Base-by-base conservation (phyloP, 2,888 invertebrate species). In the Melanophora roralis region DNA sequence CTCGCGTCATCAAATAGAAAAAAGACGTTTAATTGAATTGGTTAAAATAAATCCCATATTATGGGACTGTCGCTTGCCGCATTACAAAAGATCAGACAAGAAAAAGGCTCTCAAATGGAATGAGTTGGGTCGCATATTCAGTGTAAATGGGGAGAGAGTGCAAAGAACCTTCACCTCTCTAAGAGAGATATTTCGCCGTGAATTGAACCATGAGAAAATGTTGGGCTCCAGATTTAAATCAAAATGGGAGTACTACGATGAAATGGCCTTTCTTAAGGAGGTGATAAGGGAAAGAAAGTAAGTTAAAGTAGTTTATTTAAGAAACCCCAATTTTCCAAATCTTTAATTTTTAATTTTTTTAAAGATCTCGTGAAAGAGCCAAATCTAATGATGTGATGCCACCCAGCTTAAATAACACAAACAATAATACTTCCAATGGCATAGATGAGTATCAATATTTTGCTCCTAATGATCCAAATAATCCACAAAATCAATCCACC, bases 21-120 rank as follows among this genome's bases (percentile, higher is more conserved):
- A 89, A 82, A 86, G 88, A 83, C 88, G 88, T 82, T 86, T 89
- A 83, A 89, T 89, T 83, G 89, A 89, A 83, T 85, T 89, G 84
- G 89, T 89, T 53, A 89, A 88, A 55, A 55, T 84, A 49, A 89
- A 89, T 84, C 88, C 89, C 14, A 89, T 89, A 47, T 82, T 89
- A 1, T 89, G 89, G 89, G 89, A 89, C 68, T 89, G 89, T 45
- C 88, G 89, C 2, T 78, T 89, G 84, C 89, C 89, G 0, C 89
- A 89, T 81, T 89, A 89, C 81, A 89, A 89, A 72, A 85, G 89
- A 62, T 89, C 89, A 38, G 89, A 89, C 77, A 89, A 89, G 82
- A 88, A 87, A 71, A 89, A 89, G 83, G 87, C 89, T 68, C 82
- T 88, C 27, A 89, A 89, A 78, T 89, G 89, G 89, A 88, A 87